Percentiles rank a stretch among this genome's conserved stretches.
Conservation (phyloP, 2,113 vertebrate species). For the Anguilla rostrata region DNA sequence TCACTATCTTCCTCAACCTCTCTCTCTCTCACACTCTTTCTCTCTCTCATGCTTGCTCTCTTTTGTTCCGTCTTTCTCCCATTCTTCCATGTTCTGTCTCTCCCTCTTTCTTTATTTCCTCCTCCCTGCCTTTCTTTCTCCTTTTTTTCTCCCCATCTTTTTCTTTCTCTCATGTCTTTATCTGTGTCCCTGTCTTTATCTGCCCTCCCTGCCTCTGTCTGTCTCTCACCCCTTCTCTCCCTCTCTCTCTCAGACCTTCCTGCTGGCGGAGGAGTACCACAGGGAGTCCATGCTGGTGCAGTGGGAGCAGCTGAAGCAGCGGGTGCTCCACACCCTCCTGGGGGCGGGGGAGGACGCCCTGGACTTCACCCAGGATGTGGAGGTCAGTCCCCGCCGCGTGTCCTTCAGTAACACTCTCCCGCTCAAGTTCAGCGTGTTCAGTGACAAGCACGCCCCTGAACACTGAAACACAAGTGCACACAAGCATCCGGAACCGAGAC, state of each 20-base stretch:
- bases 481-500: too few species aligned
- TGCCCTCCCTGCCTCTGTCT: conserved; percentile 11
- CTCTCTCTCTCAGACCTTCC: conserved; percentile 81
- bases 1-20: neutral
- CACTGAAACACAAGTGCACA: too few species aligned
- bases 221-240: neutral
- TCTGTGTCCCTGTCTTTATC: conserved; percentile 37
- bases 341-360: conserved; percentile 94
- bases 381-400: conserved; percentile 67
- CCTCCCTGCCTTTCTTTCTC: conserved; percentile 7
- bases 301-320: conserved; percentile 98
- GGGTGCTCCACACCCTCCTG: conserved; percentile 91
- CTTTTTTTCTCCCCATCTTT: neutral
- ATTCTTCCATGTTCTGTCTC: neutral
- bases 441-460: too few species aligned
- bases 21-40: neutral
- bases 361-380: conserved; percentile 95
- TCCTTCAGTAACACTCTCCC: neutral
- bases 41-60: conserved; percentile 7
- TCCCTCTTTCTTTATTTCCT: neutral
- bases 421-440: neutral
- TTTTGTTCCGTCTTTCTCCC: neutral
- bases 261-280: conserved; percentile 94
- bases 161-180: neutral
- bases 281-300: conserved; percentile 97